Evolutionary conservation across 2,113 vertebrate species (phyloP).

Genomic region (Gymnobelideus leadbeateri): DNA sequence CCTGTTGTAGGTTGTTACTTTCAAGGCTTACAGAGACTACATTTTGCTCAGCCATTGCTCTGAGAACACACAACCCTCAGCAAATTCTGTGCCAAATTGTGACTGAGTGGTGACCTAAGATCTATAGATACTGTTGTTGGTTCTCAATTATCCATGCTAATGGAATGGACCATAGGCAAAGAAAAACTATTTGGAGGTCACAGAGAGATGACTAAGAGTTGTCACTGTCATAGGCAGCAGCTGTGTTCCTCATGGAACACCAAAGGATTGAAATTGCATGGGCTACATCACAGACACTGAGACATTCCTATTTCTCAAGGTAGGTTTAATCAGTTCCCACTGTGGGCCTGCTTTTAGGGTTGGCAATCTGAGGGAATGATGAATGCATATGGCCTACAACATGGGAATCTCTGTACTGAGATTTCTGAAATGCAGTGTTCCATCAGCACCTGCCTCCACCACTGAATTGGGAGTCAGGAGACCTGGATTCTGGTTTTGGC

Average conservation of each 20-base stretch:
- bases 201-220: background rate
- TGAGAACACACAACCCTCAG: background rate
- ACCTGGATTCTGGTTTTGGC: background rate
- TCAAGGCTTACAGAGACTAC: background rate
- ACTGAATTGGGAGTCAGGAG: background rate
- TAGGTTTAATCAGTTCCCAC: background rate
- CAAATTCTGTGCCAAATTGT: background rate
- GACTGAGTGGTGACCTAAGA: background rate
- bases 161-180: background rate
- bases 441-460: background rate
- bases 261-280: background rate
- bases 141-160: conserved; percentile 6
- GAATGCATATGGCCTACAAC: background rate
- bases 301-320: background rate
- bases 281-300: background rate
- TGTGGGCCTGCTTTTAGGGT: background rate
- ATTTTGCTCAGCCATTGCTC: background rate
- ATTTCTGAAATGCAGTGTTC: background rate
- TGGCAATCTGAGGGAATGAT: background rate
- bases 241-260: background rate
- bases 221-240: background rate
- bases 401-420: background rate
- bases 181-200: background rate
- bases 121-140: background rate
- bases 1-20: background rate